Evolutionary conservation across 2,797 vertebrate genomes (phyloP).

Genomic region (Pipistrellus nathusii): DNA sequence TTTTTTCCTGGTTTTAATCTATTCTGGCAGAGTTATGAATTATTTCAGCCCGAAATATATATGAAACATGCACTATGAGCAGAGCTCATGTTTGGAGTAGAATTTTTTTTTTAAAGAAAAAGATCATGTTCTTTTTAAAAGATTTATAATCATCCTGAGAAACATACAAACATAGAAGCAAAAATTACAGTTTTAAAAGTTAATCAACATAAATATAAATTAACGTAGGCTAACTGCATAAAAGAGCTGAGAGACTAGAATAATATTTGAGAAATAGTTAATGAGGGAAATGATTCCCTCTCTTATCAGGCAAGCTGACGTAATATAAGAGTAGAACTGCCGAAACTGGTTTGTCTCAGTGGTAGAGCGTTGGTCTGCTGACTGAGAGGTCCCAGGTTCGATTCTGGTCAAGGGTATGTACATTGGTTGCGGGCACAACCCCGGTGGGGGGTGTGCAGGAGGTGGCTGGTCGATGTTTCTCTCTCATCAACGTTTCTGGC

Average conservation of each 20-base stretch:
- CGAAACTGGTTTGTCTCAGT: too few species aligned
- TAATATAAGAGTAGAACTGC: slow-evolving; percentile 34
- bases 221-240: background rate
- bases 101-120: slow-evolving; percentile 22
- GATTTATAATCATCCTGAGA: slow-evolving; percentile 1
- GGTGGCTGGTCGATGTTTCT: too few species aligned
- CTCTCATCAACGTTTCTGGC: too few species aligned
- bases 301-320: slow-evolving; percentile 17
- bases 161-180: slow-evolving; percentile 5
- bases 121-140: slow-evolving; percentile 41
- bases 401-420: too few species aligned
- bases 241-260: slow-evolving; percentile 32
- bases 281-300: slow-evolving; percentile 28
- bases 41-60: background rate
- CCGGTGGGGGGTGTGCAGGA: too few species aligned
- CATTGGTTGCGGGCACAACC: too few species aligned
- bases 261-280: slow-evolving; percentile 49
- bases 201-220: slow-evolving; percentile 50
- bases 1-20: slow-evolving; percentile 3
- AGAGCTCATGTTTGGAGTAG: slow-evolving; percentile 10
- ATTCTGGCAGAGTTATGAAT: background rate
- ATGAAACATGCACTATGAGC: background rate
- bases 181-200: slow-evolving; percentile 47
- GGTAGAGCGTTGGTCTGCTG: too few species aligned
- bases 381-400: too few species aligned